Evolutionary conservation across 2,888 invertebrate genomes (phyloP).

Genomic region (Seira sanloemensis): DNA sequence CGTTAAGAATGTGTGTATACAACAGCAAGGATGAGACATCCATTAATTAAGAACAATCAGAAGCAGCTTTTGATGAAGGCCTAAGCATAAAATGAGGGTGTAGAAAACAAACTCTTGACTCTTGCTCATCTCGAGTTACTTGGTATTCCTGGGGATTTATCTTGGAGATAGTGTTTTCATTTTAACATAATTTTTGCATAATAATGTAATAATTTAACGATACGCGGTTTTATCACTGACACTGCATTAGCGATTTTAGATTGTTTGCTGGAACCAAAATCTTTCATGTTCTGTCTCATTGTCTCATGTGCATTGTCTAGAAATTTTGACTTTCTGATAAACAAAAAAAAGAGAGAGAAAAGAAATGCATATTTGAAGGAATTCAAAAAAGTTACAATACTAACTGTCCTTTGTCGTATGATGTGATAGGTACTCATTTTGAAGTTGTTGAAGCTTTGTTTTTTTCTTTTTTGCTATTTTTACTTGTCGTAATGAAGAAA

Average conservation of each 20-base stretch:
- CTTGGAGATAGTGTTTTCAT: too few relatives aligned
- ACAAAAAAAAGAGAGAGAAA: background rate
- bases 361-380: background rate
- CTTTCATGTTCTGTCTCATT: too few relatives aligned
- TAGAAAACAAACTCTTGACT: too few relatives aligned
- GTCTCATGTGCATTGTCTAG: background rate
- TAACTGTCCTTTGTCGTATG: background rate
- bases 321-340: background rate
- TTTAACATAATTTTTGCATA: constrained; percentile 3
- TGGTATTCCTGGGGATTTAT: too few relatives aligned
- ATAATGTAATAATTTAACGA: background rate
- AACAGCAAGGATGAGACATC: too few relatives aligned
- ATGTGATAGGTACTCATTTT: background rate
- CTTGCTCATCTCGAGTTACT: too few relatives aligned
- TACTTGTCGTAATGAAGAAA: constrained; percentile 57
- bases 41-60: too few relatives aligned
- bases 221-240: background rate
- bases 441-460: background rate
- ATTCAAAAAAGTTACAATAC: background rate
- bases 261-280: background rate
- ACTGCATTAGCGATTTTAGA: background rate
- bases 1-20: too few relatives aligned
- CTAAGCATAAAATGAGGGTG: too few relatives aligned
- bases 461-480: background rate
- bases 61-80: too few relatives aligned